A percentile compares a stretch with the other conserved stretches of the same genome.
Conservation (phyloP, 2,113 vertebrate species). For the Uropsilus gracilis region DNA sequence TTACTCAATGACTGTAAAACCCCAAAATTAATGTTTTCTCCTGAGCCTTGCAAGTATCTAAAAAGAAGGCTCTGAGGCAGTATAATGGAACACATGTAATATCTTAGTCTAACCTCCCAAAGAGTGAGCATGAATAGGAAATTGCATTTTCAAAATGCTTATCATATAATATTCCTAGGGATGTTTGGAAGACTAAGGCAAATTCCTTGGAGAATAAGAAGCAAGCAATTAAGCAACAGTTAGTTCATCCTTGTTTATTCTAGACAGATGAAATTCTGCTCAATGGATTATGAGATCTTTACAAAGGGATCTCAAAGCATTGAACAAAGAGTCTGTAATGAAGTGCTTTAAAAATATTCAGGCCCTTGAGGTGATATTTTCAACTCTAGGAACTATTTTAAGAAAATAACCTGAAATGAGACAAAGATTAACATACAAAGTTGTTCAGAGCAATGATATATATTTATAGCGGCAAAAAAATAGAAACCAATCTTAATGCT, state of each 20-base stretch:
- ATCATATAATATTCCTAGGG: not conserved
- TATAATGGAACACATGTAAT: not conserved
- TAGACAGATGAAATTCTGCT: not conserved
- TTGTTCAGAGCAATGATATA: slow-evolving; percentile 29
- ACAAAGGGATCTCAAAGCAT: not conserved
- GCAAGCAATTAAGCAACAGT: not conserved
- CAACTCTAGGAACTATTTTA: slow-evolving; percentile 6
- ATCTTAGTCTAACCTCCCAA: slow-evolving; percentile 25
- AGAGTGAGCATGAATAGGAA: not conserved
- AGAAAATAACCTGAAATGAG: slow-evolving; percentile 18
- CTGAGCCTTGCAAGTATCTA: not conserved
- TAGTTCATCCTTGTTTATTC: slow-evolving; percentile 16
- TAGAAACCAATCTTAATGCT: not conserved
- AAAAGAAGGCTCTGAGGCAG: slow-evolving; percentile 31
- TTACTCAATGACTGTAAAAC: slow-evolving; percentile 34
- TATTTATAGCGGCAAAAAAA: slow-evolving; percentile 6
- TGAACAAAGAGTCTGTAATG: not conserved
- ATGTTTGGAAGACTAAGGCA: not conserved
- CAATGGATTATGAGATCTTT: not conserved
- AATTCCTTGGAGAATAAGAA: not conserved
- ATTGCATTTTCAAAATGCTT: not conserved
- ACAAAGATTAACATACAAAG: slow-evolving; percentile 41
- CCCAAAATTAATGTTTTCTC: not conserved
- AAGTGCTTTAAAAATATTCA: slow-evolving; percentile 53
- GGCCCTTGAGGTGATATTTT: not conserved